phyloP scores from a whole-genome alignment of 2,113 vertebrate genomes.

The Rhodinocichla rosea region DNA sequence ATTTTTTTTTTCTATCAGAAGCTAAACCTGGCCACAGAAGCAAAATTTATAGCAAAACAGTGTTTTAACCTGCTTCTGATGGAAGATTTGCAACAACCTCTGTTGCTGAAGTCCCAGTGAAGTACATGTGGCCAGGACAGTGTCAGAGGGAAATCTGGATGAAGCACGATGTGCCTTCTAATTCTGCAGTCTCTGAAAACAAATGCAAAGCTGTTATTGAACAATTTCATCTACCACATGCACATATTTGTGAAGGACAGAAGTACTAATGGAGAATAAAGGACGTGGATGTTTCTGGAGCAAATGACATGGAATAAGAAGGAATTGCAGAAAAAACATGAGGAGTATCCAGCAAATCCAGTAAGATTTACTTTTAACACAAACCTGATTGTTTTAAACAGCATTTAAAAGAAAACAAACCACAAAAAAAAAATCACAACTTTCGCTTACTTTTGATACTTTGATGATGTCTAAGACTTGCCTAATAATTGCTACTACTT shows the following conservation, averaged over 20 bases:
- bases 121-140: not conserved
- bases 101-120: not conserved
- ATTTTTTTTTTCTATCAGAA: not conserved
- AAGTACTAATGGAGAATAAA: not conserved
- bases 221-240: not conserved
- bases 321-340: rapidly evolving
- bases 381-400: not conserved
- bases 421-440: not conserved
- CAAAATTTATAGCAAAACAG: not conserved
- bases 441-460: not conserved
- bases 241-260: not conserved
- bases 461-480: not conserved
- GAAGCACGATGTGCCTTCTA: not conserved
- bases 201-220: rapidly evolving
- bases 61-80: not conserved
- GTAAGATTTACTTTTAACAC: not conserved
- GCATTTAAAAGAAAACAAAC: rapidly evolving
- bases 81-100: not conserved
- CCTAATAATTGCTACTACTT: not conserved
- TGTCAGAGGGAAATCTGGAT: not conserved
- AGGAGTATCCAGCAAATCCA: not conserved
- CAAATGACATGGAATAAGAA: not conserved
- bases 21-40: not conserved
- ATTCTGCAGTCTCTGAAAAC: not conserved
- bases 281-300: not conserved